Evolutionary conservation across 1,140 invertebrate species (phyloP).

Genomic region (Campoletis sonorensis): DNA sequence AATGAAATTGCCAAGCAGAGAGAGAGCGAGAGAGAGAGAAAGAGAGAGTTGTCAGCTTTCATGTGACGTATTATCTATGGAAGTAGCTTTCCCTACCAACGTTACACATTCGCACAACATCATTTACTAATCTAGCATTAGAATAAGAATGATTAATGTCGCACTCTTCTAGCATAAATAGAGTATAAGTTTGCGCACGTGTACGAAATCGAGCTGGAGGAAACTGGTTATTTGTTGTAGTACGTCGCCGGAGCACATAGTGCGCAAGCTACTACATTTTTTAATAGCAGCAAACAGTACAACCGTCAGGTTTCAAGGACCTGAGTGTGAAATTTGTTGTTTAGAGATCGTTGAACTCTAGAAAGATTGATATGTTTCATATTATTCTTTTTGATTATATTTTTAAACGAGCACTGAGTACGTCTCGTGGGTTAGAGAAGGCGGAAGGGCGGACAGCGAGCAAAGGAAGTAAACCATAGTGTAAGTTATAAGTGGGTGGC

Average conservation of each 20-base stretch:
- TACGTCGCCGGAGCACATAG: background rate
- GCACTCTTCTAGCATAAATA: background rate
- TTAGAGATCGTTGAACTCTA: background rate
- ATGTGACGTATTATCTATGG: too few relatives aligned
- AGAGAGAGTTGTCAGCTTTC: too few relatives aligned
- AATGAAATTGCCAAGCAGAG: too few relatives aligned
- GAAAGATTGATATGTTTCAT: background rate
- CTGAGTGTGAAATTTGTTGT: background rate
- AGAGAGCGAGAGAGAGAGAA: too few relatives aligned
- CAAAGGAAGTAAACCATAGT: background rate
- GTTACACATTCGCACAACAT: background rate
- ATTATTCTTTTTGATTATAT: background rate
- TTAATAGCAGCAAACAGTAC: background rate
- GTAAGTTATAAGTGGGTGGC: conserved; percentile 10
- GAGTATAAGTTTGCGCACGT: background rate
- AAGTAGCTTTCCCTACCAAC: too few relatives aligned
- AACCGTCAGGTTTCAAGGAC: background rate
- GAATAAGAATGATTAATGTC: too few relatives aligned
- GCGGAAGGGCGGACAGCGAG: background rate
- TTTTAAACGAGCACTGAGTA: background rate
- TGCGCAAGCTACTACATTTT: background rate
- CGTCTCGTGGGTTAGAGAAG: background rate
- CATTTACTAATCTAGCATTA: background rate
- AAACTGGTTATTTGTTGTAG: conserved; percentile 19
- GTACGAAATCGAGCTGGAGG: background rate